phyloP scores from a whole-genome alignment of 1,140 invertebrate genomes.

The Drosophila azteca region DNA sequence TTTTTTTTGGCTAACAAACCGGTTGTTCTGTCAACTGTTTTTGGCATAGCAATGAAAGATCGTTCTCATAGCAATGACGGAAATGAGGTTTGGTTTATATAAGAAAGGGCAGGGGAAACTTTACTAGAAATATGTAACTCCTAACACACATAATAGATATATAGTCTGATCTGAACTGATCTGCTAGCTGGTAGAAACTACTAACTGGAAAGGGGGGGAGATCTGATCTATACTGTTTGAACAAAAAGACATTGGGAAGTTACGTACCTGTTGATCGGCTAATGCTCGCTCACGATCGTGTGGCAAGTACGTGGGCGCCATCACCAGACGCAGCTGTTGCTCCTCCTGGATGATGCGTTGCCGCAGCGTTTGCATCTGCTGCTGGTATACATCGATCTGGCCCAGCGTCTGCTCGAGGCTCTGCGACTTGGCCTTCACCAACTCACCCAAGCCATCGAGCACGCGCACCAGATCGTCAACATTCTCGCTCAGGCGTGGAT shows the following conservation, averaged over 20 bases:
- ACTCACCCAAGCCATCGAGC: slow-evolving; percentile 86
- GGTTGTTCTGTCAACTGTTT: slow-evolving; percentile 80
- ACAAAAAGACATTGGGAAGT: slow-evolving; percentile 30
- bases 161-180: slow-evolving; percentile 26
- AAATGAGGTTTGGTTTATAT: slow-evolving; percentile 28
- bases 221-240: slow-evolving; percentile 3
- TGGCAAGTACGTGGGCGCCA: slow-evolving; percentile 92
- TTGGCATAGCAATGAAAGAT: slow-evolving; percentile 64
- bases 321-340: slow-evolving; percentile 91
- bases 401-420: slow-evolving; percentile 91
- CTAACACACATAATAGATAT: slow-evolving; percentile 22
- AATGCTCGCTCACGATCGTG: slow-evolving; percentile 93
- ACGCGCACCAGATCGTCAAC: slow-evolving; percentile 88
- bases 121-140: slow-evolving; percentile 35
- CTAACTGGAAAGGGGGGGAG: slow-evolving; percentile 18
- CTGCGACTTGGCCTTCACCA: slow-evolving; percentile 88
- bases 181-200: slow-evolving; percentile 44
- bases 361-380: slow-evolving; percentile 93
- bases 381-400: slow-evolving; percentile 94
- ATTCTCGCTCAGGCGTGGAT: slow-evolving; percentile 89
- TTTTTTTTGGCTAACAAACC: slow-evolving; percentile 42
- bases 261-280: slow-evolving; percentile 96
- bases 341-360: slow-evolving; percentile 93
- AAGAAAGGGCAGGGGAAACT: slow-evolving; percentile 7
- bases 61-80: slow-evolving; percentile 56